Evolutionary conservation across 2,113 vertebrate genomes (phyloP), one percentile per base, ranked within the genome.

Genomic region (Syngnathus typhle): DNA sequence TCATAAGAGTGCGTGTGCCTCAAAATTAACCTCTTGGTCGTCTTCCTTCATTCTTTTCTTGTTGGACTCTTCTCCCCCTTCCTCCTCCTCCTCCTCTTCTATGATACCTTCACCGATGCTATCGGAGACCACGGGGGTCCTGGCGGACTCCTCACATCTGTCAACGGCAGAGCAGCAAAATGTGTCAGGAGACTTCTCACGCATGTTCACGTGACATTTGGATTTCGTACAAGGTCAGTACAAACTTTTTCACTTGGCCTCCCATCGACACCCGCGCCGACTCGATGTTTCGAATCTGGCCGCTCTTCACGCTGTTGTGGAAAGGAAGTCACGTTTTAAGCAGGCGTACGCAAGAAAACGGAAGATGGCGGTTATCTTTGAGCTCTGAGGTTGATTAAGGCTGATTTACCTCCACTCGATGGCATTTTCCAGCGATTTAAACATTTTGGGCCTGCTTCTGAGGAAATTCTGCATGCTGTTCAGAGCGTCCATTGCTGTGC

Each of bases 391-490:
- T 62, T 2, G 9, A 9, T 51, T 49, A 10, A 37, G 18, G n/a
- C 47, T 32, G 27, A 32, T 3, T 71, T 76, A 98, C 97, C 97
- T 98, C 97, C 97, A 99, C 75, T 99, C 97, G 55, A 99, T 98
- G 72, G 96, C 97, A 60, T 94, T 97, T 87, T 99, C 97, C 73
- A 98, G 84, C 7, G 96, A 99, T 85, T 94, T 98, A 88, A 99
- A 99, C 0, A 95, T 95, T 90, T 98, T 99, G 74, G 96, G 97
- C 65, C 96, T 95, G 89, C 95, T 94, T 78, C 96, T 92, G 60
- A 99, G 91, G 89, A 99, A 99, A 86, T 97, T 99, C 90, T 99
- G 97, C 97, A 98, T 98, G 86, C 97, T 98, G 88, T 98, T 98
- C 77, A 99, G 87, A 4, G 96, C 97, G 81, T 99, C 97, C 97